Percentiles rank a stretch among this genome's conserved stretches.
phyloP scores from a whole-genome alignment of 1,140 invertebrate species.

The Trichonephila clavipes region DNA sequence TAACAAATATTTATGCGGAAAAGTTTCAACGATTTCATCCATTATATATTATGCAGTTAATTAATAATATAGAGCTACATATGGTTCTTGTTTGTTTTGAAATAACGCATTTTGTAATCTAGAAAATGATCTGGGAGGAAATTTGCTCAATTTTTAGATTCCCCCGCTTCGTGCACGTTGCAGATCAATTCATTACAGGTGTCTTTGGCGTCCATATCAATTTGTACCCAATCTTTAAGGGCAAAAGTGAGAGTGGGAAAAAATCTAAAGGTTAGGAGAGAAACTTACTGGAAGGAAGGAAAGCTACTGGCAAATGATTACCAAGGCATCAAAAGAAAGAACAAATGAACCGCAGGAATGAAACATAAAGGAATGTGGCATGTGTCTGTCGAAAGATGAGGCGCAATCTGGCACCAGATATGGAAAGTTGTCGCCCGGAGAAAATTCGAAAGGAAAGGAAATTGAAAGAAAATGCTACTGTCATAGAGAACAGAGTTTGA shows the following conservation, averaged over 20 bases:
- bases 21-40: too few species aligned
- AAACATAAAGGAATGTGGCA: neutral
- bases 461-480: conserved; percentile 16
- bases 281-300: conserved; percentile 4
- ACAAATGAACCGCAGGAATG: conserved; percentile 14
- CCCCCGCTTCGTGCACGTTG: neutral
- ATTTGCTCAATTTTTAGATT: neutral
- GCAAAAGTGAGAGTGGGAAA: conserved; percentile 21
- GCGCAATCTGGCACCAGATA: conserved; percentile 9
- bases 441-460: neutral
- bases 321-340: conserved; percentile 28
- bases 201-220: conserved; percentile 17
- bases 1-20: too few species aligned
- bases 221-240: conserved; percentile 23
- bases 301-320: conserved; percentile 44
- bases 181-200: conserved; percentile 50
- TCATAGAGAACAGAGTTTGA: neutral
- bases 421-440: neutral
- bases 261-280: neutral
- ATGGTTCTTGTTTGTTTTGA: too few species aligned
- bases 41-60: too few species aligned
- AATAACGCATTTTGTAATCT: neutral
- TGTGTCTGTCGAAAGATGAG: neutral
- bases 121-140: neutral
- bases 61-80: too few species aligned